Conservation (phyloP, 2,888 invertebrate genomes). For the Lasioglossum pauxillum region DNA sequence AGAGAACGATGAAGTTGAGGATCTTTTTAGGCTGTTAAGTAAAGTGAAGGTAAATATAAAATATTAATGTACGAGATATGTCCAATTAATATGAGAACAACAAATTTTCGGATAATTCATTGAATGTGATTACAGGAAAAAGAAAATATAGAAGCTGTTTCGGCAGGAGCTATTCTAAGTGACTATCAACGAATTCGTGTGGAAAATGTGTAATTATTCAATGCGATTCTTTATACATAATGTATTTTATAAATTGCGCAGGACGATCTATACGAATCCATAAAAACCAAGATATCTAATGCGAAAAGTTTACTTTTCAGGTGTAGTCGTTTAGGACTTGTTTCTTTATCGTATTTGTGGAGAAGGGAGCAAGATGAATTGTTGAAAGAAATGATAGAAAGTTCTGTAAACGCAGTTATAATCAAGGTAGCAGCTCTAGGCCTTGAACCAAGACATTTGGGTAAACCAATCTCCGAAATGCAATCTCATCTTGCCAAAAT, state of each 20-base stretch:
- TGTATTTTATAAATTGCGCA: neutral
- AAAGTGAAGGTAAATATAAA: conserved; percentile 88
- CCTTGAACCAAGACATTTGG: conserved; percentile 95
- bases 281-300: conserved; percentile 32
- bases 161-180: conserved; percentile 98
- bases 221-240: conserved; percentile 12
- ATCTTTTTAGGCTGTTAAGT: conserved; percentile 93
- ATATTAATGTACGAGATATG: neutral
- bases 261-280: neutral
- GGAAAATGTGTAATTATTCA: conserved; percentile 95
- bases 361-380: conserved; percentile 97
- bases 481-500: conserved; percentile 94
- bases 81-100: neutral
- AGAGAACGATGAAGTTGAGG: conserved; percentile 98
- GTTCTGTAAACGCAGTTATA: conserved; percentile 95
- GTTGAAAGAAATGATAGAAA: conserved; percentile 98
- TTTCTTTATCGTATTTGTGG: conserved; percentile 97
- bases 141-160: conserved; percentile 94
- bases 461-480: conserved; percentile 93
- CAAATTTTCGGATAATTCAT: conserved; percentile 9
- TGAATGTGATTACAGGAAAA: conserved; percentile 86
- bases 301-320: conserved; percentile 85
- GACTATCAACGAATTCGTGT: conserved; percentile 99
- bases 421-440: conserved; percentile 99
- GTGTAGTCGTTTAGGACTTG: conserved; percentile 95